Base-by-base conservation (phyloP, 2,113 vertebrate genomes). In the Oxyura jamaicensis region DNA sequence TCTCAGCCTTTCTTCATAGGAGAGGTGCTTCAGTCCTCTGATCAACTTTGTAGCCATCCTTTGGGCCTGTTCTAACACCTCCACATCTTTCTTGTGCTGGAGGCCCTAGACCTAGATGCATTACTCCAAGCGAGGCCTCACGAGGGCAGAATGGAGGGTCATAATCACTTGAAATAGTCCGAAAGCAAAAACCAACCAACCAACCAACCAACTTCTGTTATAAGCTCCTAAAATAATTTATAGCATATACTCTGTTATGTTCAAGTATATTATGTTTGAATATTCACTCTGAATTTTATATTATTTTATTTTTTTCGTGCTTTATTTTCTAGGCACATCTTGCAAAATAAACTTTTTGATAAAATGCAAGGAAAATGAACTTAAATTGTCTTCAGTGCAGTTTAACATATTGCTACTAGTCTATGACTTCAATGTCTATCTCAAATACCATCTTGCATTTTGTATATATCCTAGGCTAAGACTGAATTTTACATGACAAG, bases 101-200 rank as follows among this genome's bases (percentile, higher is more conserved):
- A 20, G 20, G 20, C 20, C 20, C 46, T 19, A 48, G 10, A 48
- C 46, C 46, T 48, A 20, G 46, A 48, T 48, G 46, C 46, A 48
- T 9, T 48, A 48, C 46, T 48, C 46, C 19, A 48, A 48, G 46
- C 10, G 46, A 48, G 46, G 20, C 20, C 20, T 48, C 46, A 48
- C 46, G 22, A 48, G 10, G 46, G 46, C 20, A 48, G 46, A 48
- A 22, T 22, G 20, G 46, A 48, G 20, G 46, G 46, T 48, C 46
- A 48, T 48, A 48, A 48, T 48, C 46, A 48, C 17, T 22, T 58
- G 13, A 65, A 76, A 7, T 12, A 44, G 10, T 39, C 11, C 7
- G 33, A 59, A 73, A 84, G 1, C 0, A 0, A 50, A 7, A 0
- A 48, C 10, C 46, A 48, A 48, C 46, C 46, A 21, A 42, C 42